These are phyloP conservation scores for Pongo abelii DNA, from an alignment of 2,113 vertebrate genomes.

Conservation along the genomic window DNA sequence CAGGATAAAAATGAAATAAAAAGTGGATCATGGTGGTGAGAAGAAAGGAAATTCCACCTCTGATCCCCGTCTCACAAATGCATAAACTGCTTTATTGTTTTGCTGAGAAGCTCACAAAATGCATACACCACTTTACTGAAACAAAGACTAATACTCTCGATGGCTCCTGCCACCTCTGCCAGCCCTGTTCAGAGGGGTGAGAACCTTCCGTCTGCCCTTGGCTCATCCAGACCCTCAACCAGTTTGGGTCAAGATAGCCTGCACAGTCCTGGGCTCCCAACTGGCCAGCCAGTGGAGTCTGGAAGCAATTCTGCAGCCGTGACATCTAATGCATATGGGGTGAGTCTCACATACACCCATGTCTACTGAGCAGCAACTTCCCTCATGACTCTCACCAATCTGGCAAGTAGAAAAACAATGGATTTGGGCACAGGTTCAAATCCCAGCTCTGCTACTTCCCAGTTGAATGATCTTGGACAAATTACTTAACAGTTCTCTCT, in stretches of 20 bases:
- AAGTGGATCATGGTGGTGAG: neutral
- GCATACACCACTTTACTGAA: neutral
- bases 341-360: neutral
- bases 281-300: neutral
- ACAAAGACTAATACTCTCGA: neutral
- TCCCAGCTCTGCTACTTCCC: neutral
- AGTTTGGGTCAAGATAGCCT: neutral
- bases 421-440: neutral
- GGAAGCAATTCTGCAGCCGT: too few relatives aligned
- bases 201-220: too few relatives aligned
- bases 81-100: neutral
- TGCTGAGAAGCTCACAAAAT: neutral
- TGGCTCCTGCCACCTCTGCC: neutral
- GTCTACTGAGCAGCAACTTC: neutral
- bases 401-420: neutral
- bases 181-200: rapidly evolving
- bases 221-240: neutral
- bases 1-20: neutral
- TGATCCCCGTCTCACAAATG: neutral
- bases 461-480: neutral
- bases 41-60: neutral
- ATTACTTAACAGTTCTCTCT: neutral
- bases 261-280: rapidly evolving
- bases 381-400: neutral
- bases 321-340: neutral